Base-by-base conservation (phyloP, 2,113 vertebrate species). In the Sinocyclocheilus anshuiensis region DNA sequence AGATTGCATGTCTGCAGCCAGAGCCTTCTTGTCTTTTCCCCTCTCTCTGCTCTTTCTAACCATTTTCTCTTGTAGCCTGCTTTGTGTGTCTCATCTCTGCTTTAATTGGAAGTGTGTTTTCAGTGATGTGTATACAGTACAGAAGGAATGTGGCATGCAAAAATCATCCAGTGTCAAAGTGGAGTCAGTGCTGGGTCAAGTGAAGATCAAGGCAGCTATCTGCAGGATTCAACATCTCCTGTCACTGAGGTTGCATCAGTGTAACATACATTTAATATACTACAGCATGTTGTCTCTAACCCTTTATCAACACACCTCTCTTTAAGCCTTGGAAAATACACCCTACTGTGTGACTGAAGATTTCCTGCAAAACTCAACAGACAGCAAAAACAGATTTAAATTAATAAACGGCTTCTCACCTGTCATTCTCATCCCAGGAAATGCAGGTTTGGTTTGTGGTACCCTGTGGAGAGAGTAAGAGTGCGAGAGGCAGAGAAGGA, bases 361-460 rank as follows among this genome's bases (percentile, higher is more conserved):
- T 55, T 72, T 20, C 24, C 10, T 10, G 13, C 13, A 82, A 53
- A 67, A 11, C 80, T 83, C 10, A 78, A 78, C 83, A 87, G 29
- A 69, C 82, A 67, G 42, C 26, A 59, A 55, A 80, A 86, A 75
- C 39, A 85, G 24, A 50, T 33, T 81, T 22, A 57, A 74, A 78
- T 87, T 78, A 87, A 53, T 86, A 59, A 81, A 74, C 8, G 29
- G 24, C 50, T 65, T 95, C 96, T 97, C 95, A 99, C 98, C 94
- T 94, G 87, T 98, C 95, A 0, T 93, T 94, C 89, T 98, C 97
- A 0, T 99, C 97, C 98, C 97, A 99, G 65, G 97, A 93, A 92
- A 99, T 98, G 88, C 98, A 99, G 77, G 97, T 98, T 93, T 99
- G 97, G 94, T 99, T 99, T 88, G 94, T 98, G 67, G 97, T 99